These are phyloP conservation scores for Solen grandis DNA, from an alignment of 1,140 invertebrate genomes.

Conservation along the genomic window DNA sequence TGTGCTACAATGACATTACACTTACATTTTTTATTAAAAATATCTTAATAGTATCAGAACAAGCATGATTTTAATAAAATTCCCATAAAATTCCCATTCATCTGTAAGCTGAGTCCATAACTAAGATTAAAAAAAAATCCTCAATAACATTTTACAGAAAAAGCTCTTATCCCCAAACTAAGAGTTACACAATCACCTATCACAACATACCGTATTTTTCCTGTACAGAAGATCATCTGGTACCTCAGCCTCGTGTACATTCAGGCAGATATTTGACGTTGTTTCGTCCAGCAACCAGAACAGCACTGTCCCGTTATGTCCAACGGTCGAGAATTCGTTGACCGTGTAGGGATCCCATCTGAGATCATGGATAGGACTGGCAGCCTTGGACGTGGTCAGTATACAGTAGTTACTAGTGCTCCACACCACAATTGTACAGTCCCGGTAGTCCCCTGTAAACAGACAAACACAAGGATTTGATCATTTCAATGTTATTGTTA, in stretches of 20 bases:
- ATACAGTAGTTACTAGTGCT: slow-evolving; percentile 71
- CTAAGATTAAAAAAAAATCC: too few species aligned
- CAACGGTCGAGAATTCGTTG: slow-evolving; percentile 79
- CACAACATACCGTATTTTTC: slow-evolving; percentile 55
- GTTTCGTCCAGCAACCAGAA: slow-evolving; percentile 80
- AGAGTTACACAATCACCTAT: too few species aligned
- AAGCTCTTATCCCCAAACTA: too few species aligned
- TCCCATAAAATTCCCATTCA: too few species aligned
- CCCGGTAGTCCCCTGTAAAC: slow-evolving; percentile 75
- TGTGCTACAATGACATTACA: too few species aligned
- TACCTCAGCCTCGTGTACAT: slow-evolving; percentile 78
- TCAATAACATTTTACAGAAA: too few species aligned
- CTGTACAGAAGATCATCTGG: slow-evolving; percentile 72
- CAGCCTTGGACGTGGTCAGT: slow-evolving; percentile 69
- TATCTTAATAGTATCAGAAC: too few species aligned
- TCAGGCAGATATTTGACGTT: slow-evolving; percentile 67
- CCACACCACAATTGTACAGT: slow-evolving; percentile 77
- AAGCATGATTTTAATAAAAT: too few species aligned
- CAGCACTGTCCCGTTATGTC: slow-evolving; percentile 70
- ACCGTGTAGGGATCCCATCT: slow-evolving; percentile 78
- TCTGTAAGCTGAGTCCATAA: too few species aligned
- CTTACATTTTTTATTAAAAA: too few species aligned
- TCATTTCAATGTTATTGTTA: too few species aligned
- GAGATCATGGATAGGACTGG: slow-evolving; percentile 72
- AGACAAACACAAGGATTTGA: slow-evolving; percentile 31